phyloP scores from a whole-genome alignment of 1,140 invertebrate genomes.

The Callitettix versicolor region DNA sequence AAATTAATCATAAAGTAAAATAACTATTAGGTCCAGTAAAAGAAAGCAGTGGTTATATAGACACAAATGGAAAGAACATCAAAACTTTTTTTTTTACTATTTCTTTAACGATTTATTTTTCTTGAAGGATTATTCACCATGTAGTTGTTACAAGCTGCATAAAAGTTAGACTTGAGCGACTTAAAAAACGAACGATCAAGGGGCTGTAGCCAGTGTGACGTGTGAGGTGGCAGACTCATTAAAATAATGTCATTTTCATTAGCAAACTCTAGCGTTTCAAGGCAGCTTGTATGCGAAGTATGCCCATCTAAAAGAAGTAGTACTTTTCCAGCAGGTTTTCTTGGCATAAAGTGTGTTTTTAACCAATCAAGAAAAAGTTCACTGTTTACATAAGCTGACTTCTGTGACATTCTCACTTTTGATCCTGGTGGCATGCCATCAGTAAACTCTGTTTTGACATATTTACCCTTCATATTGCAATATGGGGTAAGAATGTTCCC shows the following conservation, averaged over 20 bases:
- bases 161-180: conserved; percentile 21
- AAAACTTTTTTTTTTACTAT: too few relatives aligned
- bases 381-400: conserved; percentile 31
- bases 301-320: conserved; percentile 25
- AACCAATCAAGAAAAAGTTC: conserved; percentile 32
- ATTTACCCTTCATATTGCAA: conserved; percentile 24
- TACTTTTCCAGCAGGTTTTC: conserved; percentile 22
- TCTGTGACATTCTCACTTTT: conserved; percentile 29
- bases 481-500: conserved; percentile 23
- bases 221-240: conserved; percentile 27
- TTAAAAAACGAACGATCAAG: conserved; percentile 27
- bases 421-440: conserved; percentile 27
- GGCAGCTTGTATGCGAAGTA: conserved; percentile 19
- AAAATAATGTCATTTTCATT: conserved; percentile 25
- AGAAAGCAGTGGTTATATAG: not conserved
- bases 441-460: conserved; percentile 23
- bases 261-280: conserved; percentile 24
- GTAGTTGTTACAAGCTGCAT: not conserved
- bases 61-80: not conserved
- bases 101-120: conserved; percentile 3
- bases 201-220: conserved; percentile 27
- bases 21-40: too few relatives aligned
- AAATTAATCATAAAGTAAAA: too few relatives aligned
- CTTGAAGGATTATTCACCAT: not conserved
- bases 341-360: conserved; percentile 29